phyloP scores from a whole-genome alignment of 2,797 vertebrate genomes.

The Dicrostonyx torquatus region DNA sequence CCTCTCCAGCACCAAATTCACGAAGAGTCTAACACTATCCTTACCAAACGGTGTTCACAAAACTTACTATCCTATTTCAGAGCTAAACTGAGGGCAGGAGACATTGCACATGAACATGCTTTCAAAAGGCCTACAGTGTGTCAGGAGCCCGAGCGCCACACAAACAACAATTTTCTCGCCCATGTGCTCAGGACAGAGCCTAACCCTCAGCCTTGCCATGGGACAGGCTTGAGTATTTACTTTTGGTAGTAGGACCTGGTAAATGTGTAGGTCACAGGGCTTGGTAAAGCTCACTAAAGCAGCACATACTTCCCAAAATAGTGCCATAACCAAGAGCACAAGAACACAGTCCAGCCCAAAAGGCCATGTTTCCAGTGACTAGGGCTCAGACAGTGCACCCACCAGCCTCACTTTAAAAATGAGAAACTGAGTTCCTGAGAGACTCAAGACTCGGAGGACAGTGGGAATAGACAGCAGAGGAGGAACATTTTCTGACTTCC shows the following conservation, averaged over 20 bases:
- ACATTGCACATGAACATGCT: background rate
- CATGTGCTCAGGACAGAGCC: background rate
- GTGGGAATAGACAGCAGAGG: background rate
- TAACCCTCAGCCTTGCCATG: background rate
- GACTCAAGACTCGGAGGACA: background rate
- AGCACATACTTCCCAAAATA: background rate
- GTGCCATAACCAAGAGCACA: background rate
- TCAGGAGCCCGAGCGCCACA: background rate
- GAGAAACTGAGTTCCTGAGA: background rate
- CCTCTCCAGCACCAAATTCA: background rate
- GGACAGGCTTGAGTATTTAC: background rate
- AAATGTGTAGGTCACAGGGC: background rate
- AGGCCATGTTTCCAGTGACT: background rate
- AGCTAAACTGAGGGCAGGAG: slow-evolving; percentile 23
- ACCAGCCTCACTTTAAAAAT: background rate
- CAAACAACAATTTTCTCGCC: background rate
- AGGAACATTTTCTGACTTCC: background rate
- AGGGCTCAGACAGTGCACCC: background rate
- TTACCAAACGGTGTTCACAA: background rate
- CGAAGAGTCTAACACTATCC: slow-evolving; percentile 14
- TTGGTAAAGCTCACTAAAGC: background rate
- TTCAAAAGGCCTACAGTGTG: background rate
- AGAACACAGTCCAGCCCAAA: background rate
- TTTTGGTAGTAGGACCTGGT: background rate
- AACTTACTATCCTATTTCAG: background rate